These are phyloP conservation scores for Iguana delicatissima DNA, from an alignment of 2,797 vertebrate species.

Conservation along the genomic window DNA sequence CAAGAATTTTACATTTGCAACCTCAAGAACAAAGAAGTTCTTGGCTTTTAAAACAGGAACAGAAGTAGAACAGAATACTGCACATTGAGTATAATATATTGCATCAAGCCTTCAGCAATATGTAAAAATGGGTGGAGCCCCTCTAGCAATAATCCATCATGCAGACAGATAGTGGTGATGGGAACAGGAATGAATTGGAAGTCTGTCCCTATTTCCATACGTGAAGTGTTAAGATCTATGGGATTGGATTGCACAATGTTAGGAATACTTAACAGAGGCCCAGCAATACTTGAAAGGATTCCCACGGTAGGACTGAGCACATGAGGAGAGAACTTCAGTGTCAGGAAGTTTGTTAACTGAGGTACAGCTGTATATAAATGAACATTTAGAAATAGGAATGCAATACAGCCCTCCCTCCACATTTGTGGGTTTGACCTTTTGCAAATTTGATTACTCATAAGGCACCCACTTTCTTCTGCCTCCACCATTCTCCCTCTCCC, in stretches of 20 bases:
- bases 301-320: not conserved
- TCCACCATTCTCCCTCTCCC: no score
- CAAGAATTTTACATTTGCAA: not conserved
- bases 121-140: not conserved
- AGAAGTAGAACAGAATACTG: not conserved
- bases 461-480: no score
- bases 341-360: no score
- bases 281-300: not conserved
- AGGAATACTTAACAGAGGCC: not conserved
- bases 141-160: not conserved
- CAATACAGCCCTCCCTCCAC: no score
- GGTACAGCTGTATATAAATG: no score
- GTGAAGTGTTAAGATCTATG: not conserved
- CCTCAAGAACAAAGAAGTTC: not conserved
- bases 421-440: no score
- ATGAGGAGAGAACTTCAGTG: no score
- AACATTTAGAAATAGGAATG: no score
- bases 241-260: not conserved
- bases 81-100: not conserved
- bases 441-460: no score
- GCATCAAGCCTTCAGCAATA: not conserved
- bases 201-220: not conserved
- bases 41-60: not conserved
- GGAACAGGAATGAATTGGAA: not conserved
- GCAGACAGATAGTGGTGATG: not conserved